phyloP scores from a whole-genome alignment of 2,797 vertebrate species.

The Morus bassanus region DNA sequence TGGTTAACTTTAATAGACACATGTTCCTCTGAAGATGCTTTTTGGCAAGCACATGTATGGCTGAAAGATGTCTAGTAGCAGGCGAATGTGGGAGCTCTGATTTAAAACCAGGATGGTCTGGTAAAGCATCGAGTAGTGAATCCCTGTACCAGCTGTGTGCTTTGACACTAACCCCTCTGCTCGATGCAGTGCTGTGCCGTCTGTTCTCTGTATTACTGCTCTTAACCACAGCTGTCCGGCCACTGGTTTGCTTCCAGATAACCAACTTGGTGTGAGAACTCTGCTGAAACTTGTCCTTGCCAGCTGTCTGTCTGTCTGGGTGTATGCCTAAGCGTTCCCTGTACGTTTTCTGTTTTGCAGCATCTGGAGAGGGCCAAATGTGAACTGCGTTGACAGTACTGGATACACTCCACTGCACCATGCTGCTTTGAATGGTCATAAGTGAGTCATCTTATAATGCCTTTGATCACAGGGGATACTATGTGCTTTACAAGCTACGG shows the following conservation, averaged over 20 bases:
- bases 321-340: constrained; percentile 13
- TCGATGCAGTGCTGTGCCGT: not conserved
- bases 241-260: not conserved
- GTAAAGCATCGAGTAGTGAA: not conserved
- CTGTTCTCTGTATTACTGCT: not conserved
- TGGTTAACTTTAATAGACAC: not conserved
- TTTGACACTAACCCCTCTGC: not conserved
- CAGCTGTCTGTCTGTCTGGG: not conserved
- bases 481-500: not conserved
- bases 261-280: not conserved
- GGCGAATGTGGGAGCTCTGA: not conserved
- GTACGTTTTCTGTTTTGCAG: constrained; percentile 71
- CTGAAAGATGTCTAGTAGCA: not conserved
- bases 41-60: not conserved
- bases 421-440: constrained; percentile 95
- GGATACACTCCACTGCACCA: constrained; percentile 98
- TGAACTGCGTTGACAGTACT: constrained; percentile 97
- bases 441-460: constrained; percentile 71
- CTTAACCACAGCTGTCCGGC: not conserved
- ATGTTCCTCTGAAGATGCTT: not conserved
- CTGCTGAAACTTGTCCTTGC: not conserved
- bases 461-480: not conserved
- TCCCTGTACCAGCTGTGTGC: not conserved
- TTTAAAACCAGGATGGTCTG: not conserved
- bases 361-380: constrained; percentile 98